Evolutionary conservation across 2,797 vertebrate genomes (phyloP), one percentile per base, ranked within the genome.

Genomic region (Tangara arthus): DNA sequence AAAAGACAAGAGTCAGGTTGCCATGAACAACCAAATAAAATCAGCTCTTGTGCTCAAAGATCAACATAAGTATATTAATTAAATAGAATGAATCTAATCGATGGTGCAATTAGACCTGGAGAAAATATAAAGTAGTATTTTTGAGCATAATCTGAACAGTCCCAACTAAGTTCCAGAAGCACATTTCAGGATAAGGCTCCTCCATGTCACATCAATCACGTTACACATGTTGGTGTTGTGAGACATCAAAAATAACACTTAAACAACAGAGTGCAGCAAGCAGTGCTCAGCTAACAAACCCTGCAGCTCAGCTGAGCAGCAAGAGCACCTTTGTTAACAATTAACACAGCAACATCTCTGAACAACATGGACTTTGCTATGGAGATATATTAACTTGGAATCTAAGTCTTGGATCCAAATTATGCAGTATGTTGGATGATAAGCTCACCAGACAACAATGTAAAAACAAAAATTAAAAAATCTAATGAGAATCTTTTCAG

Each of bases 311-410:
- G 47, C 50, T 42, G 47, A 73, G 50, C n/a, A 83, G 65, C 0
- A 6, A 80, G n/a, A 72, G 47, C 23, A 87, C 18, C n/a, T 79
- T 59, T 79, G 82, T 81, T 90, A 86, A 95, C 69, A 78, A 82
- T 93, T 91, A 96, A 88, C 65, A 37, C 4, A 11, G 27, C 12
- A 69, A 78, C 55, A 83, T 22, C 83, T 52, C 83, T 60, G 32
- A 89, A 50, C 53, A 91, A 53, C 47, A 12, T 15, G 59, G 85
- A 94, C 94, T 96, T 95, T 90, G 82, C 34, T 60, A 65, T 22
- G 30, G 28, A 86, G 57, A 41, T 27, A 69, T 6, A 75, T 7
- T 77, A 76, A 76, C 57, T 50, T 65, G 41, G 50, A 85, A 55
- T 39, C 69, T 82, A 61, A 85, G 41, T 35, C 24, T 76, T 55